These are phyloP conservation scores for Sinohyriopsis cumingii DNA, from an alignment of 2,888 invertebrate species.

Conservation along the genomic window DNA sequence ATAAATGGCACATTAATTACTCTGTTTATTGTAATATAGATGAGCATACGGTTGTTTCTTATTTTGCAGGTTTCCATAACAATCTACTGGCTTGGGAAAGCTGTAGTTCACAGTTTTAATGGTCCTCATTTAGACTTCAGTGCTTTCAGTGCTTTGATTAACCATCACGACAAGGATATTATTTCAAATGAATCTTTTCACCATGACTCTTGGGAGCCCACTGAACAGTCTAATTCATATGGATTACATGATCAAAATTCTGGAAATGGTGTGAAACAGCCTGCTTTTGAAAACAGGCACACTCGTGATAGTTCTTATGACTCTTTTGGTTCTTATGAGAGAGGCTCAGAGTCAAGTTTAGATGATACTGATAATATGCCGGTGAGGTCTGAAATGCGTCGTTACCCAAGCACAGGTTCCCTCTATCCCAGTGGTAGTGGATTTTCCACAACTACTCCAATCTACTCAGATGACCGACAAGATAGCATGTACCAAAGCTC, in stretches of 20 bases:
- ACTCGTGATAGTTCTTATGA: slow-evolving; percentile 61
- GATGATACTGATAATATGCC: slow-evolving; percentile 58
- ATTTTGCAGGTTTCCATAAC: slow-evolving; percentile 67
- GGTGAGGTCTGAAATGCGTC: slow-evolving; percentile 44
- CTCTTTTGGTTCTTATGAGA: slow-evolving; percentile 58
- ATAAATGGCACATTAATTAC: too few species aligned
- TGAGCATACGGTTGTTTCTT: too few species aligned
- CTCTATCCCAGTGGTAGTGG: slow-evolving; percentile 30
- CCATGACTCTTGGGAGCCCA: slow-evolving; percentile 46
- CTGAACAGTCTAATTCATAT: slow-evolving; percentile 47
- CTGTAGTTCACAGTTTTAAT: slow-evolving; percentile 46
- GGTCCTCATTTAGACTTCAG: slow-evolving; percentile 68
- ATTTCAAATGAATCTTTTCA: slow-evolving; percentile 45
- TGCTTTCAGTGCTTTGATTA: slow-evolving; percentile 67
- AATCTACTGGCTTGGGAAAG: slow-evolving; percentile 67
- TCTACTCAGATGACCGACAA: slow-evolving; percentile 33
- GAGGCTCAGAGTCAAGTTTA: slow-evolving; percentile 55
- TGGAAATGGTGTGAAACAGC: neutral
- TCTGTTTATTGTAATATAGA: too few species aligned
- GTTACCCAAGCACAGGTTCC: slow-evolving; percentile 52
- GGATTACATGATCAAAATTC: slow-evolving; percentile 33
- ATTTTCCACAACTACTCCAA: slow-evolving; percentile 26
- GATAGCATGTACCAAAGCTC: slow-evolving; percentile 53
- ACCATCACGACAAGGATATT: slow-evolving; percentile 51
- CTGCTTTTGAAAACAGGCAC: slow-evolving; percentile 28